A percentile compares a stretch with the other conserved stretches of the same genome.
These are phyloP conservation scores for Meteorus sp. DNA, from an alignment of 1,140 invertebrate genomes.

Conservation along the genomic window DNA sequence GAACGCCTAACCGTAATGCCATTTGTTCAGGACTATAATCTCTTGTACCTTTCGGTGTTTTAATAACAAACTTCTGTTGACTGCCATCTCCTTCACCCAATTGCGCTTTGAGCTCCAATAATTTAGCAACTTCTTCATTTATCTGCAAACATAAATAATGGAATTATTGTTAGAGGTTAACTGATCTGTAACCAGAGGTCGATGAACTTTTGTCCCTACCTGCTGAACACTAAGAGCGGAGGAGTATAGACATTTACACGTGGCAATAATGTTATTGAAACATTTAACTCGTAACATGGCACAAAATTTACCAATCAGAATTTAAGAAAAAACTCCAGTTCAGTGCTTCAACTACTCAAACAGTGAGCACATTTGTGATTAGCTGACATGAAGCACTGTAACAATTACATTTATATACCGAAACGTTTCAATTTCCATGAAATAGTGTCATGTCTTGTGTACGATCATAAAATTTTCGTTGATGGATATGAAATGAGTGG, in stretches of 20 bases:
- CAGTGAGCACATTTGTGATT: constrained; percentile 45
- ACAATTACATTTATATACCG: constrained; percentile 21
- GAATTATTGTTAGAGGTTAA: not conserved
- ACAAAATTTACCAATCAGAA: constrained; percentile 41
- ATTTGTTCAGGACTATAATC: constrained; percentile 96
- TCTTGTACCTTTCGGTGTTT: constrained; percentile 94
- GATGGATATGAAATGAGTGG: too few relatives aligned
- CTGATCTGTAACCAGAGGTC: not conserved
- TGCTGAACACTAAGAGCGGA: constrained; percentile 41
- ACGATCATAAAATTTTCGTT: too few relatives aligned
- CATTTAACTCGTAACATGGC: constrained; percentile 48
- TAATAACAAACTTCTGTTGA: constrained; percentile 80
- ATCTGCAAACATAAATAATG: constrained; percentile 63
- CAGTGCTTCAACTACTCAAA: constrained; percentile 51
- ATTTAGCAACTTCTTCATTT: constrained; percentile 77
- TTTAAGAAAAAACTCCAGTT: constrained; percentile 54
- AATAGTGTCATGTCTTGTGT: too few relatives aligned
- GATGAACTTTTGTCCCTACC: constrained; percentile 40
- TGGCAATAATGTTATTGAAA: constrained; percentile 40
- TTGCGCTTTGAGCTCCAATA: constrained; percentile 78
- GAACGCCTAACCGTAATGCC: constrained; percentile 85
- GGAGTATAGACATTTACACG: constrained; percentile 43
- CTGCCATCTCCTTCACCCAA: constrained; percentile 61
- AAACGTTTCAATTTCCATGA: not conserved
- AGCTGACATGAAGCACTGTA: constrained; percentile 38